phyloP scores from a whole-genome alignment of 1,140 invertebrate genomes.

The Drepana arcuata region DNA sequence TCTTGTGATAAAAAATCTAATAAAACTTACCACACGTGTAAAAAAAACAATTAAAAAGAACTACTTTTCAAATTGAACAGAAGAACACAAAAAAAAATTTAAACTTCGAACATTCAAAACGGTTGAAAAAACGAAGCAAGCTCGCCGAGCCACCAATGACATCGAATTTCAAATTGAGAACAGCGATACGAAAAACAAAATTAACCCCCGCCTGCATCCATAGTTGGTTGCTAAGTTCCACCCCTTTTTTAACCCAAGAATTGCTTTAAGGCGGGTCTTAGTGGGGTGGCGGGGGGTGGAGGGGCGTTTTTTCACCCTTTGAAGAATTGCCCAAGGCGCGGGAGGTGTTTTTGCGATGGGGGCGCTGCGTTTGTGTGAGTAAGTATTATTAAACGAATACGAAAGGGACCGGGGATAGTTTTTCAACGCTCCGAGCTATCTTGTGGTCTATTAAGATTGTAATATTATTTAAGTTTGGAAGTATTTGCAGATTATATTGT shows the following conservation, averaged over 20 bases:
- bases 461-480: too few relatives aligned
- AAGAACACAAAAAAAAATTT: slow-evolving; percentile 2
- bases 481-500: too few relatives aligned
- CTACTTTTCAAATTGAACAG: not conserved
- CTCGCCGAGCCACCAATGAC: too few relatives aligned
- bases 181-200: slow-evolving; percentile 5
- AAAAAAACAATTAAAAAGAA: slow-evolving; percentile 1
- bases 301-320: slow-evolving; percentile 67
- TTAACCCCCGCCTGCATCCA: slow-evolving; percentile 25
- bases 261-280: slow-evolving; percentile 55
- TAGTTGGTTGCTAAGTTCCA: slow-evolving; percentile 64
- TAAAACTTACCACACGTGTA: too few relatives aligned
- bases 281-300: slow-evolving; percentile 13
- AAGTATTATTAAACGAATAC: slow-evolving; percentile 52
- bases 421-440: slow-evolving; percentile 45
- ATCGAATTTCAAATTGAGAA: not conserved
- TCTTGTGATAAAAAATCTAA: too few relatives aligned
- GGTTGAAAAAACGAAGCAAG: not conserved
- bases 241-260: slow-evolving; percentile 69
- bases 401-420: slow-evolving; percentile 57
- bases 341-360: slow-evolving; percentile 33
- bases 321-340: slow-evolving; percentile 67
- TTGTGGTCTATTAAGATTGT: too few relatives aligned
- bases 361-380: slow-evolving; percentile 36
- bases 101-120: slow-evolving; percentile 2